Evolutionary conservation across 2,888 invertebrate species (phyloP).

Genomic region (Drosophila putrida): DNA sequence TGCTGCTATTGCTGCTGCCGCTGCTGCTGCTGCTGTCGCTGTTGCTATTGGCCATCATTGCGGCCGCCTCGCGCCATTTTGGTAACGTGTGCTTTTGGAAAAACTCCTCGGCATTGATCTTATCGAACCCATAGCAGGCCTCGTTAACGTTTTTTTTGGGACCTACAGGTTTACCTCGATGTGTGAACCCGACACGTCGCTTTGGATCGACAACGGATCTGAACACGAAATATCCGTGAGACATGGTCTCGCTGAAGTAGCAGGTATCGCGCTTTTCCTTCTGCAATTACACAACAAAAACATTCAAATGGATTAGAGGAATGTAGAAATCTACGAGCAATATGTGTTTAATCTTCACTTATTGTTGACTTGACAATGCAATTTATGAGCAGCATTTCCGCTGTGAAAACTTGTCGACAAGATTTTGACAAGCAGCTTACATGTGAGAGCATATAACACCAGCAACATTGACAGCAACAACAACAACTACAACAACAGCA

Average conservation of each 20-base stretch:
- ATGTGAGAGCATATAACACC: slow-evolving; percentile 48
- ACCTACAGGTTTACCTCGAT: slow-evolving; percentile 85
- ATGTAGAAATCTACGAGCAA: neutral
- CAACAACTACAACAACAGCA: slow-evolving; percentile 23
- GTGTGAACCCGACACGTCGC: slow-evolving; percentile 85
- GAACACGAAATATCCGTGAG: slow-evolving; percentile 85
- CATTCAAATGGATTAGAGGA: neutral
- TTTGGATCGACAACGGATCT: slow-evolving; percentile 84
- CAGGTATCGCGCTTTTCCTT: slow-evolving; percentile 85
- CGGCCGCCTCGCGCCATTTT: slow-evolving; percentile 64
- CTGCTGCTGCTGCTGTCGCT: slow-evolving; percentile 46
- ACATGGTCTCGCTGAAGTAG: slow-evolving; percentile 85
- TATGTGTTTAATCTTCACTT: slow-evolving; percentile 17
- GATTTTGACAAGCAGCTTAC: slow-evolving; percentile 49
- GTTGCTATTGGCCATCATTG: slow-evolving; percentile 57
- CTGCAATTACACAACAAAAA: slow-evolving; percentile 58
- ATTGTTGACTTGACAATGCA: slow-evolving; percentile 53
- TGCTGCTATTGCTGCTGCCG: slow-evolving; percentile 39
- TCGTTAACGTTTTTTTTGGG: slow-evolving; percentile 84
- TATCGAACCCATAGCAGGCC: slow-evolving; percentile 84
- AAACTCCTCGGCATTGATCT: slow-evolving; percentile 84
- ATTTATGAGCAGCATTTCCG: slow-evolving; percentile 75
- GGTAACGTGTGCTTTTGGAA: slow-evolving; percentile 81
- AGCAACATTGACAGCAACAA: slow-evolving; percentile 35
- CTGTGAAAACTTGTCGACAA: slow-evolving; percentile 50